Evolutionary conservation across 1,140 invertebrate genomes (phyloP).

Genomic region (Drosophila rufa): DNA sequence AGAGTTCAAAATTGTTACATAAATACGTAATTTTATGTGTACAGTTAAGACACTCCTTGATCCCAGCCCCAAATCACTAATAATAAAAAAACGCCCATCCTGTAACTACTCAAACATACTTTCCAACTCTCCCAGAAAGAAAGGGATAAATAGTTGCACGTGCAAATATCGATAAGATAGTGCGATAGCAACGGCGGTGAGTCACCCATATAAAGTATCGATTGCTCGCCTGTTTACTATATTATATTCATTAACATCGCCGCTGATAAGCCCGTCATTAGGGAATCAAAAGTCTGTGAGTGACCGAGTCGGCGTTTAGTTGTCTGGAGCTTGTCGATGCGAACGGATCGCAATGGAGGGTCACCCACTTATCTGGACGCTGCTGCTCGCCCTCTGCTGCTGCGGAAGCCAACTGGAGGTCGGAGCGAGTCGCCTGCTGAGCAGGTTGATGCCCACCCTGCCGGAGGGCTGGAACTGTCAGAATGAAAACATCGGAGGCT

Average conservation of each 20-base stretch:
- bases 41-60: too few species aligned
- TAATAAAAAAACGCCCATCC: too few species aligned
- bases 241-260: constrained; percentile 3
- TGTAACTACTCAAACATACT: background rate
- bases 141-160: background rate
- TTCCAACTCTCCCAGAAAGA: background rate
- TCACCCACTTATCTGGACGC: background rate
- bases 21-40: too few species aligned
- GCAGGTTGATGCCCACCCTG: constrained; percentile 5
- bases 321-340: background rate
- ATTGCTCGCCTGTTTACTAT: background rate
- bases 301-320: constrained; percentile 14
- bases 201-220: background rate
- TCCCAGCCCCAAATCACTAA: too few species aligned
- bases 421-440: background rate
- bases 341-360: constrained; percentile 16
- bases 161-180: constrained; percentile 11
- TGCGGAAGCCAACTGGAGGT: background rate
- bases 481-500: background rate
- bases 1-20: too few species aligned
- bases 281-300: constrained; percentile 11
- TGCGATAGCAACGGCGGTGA: background rate
- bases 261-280: constrained; percentile 15
- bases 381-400: background rate
- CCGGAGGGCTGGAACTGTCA: constrained; percentile 7